Percentiles rank a stretch among this genome's conserved stretches.
phyloP scores from a whole-genome alignment of 2,797 vertebrate genomes.

The Saxicola maurus region DNA sequence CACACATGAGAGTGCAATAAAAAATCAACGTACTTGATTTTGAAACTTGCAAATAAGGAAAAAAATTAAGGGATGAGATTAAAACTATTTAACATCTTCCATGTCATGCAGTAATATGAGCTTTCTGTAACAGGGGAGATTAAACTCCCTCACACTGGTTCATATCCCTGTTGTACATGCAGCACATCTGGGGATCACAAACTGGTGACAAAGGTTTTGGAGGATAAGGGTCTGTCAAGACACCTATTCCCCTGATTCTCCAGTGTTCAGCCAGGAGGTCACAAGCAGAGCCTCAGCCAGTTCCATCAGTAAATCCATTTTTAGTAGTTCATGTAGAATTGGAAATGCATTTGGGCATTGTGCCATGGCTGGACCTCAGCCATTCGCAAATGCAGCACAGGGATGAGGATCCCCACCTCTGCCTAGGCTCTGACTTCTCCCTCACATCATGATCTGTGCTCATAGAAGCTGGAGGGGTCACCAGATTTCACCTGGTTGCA shows the following conservation, averaged over 20 bases:
- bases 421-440: not conserved
- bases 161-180: not conserved
- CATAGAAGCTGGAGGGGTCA: not conserved
- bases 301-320: not conserved
- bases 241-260: not conserved
- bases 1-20: not conserved
- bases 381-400: not conserved
- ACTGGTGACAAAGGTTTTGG: not conserved
- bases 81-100: constrained; percentile 37
- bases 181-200: not conserved
- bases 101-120: not conserved
- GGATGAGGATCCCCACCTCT: not conserved
- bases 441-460: not conserved
- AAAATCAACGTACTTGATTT: not conserved
- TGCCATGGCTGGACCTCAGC: not conserved
- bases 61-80: constrained; percentile 15
- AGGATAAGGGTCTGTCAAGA: not conserved
- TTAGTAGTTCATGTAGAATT: not conserved
- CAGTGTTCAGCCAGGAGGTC: not conserved
- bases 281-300: not conserved
- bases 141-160: not conserved
- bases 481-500: not conserved
- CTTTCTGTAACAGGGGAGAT: constrained; percentile 2
- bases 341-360: not conserved
- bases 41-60: constrained; percentile 1